These are phyloP conservation scores for Poeciliopsis paucimaculata DNA, from an alignment of 2,797 vertebrate species.

Conservation along the genomic window DNA sequence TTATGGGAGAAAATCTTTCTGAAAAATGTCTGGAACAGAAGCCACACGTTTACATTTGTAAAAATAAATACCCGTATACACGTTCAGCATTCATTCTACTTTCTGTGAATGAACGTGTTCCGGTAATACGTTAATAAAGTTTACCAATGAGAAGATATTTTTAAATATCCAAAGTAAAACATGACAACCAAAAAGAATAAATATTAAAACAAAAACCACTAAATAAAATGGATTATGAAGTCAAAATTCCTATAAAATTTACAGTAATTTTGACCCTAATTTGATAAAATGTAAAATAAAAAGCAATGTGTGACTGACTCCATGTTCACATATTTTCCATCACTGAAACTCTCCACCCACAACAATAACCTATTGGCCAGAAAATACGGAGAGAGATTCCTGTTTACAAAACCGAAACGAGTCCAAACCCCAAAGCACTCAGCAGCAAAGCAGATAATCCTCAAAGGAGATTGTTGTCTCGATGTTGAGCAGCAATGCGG, in stretches of 20 bases:
- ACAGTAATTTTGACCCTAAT: neutral
- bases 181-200: too few species aligned
- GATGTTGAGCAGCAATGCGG: constrained; percentile 53
- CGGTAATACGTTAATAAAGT: too few species aligned
- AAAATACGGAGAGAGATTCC: constrained; percentile 37
- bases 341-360: constrained; percentile 5
- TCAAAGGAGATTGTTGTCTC: constrained; percentile 70
- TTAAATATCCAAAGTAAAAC: too few species aligned
- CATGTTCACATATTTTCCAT: neutral
- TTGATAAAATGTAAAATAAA: neutral
- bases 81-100: neutral
- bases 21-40: neutral
- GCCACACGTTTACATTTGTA: neutral
- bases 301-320: neutral
- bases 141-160: too few species aligned
- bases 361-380: constrained; percentile 10
- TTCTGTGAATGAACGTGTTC: neutral
- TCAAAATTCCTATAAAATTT: neutral
- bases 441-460: constrained; percentile 68
- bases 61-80: neutral
- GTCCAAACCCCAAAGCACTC: constrained; percentile 32
- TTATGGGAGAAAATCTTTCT: neutral
- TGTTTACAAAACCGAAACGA: constrained; percentile 46
- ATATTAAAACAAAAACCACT: too few species aligned
- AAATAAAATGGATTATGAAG: too few species aligned